Conservation (phyloP, 1,140 invertebrate species). For the Dufourea novaeangliae region DNA sequence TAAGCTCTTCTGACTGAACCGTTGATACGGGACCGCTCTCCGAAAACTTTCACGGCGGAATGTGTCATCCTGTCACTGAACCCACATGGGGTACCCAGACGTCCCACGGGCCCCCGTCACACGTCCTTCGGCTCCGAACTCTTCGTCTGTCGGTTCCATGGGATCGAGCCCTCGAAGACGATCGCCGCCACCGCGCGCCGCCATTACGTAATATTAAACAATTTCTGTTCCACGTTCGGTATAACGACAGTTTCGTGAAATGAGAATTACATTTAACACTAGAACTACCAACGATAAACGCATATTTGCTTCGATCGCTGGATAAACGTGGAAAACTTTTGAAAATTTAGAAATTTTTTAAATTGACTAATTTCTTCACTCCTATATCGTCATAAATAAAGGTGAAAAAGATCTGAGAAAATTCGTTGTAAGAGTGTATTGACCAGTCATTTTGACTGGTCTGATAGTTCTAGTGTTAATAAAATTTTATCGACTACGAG, state of each 20-base stretch:
- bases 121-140: constrained; percentile 60
- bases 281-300: too few species aligned
- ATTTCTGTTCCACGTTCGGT: background rate
- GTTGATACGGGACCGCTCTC: constrained; percentile 74
- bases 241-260: background rate
- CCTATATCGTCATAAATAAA: too few species aligned
- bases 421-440: too few species aligned
- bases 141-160: constrained; percentile 14
- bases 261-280: too few species aligned
- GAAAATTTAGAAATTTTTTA: too few species aligned
- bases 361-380: too few species aligned
- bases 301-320: too few species aligned
- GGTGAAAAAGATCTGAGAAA: too few species aligned
- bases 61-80: constrained; percentile 81
- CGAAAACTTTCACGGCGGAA: constrained; percentile 79
- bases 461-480: too few species aligned
- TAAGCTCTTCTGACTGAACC: constrained; percentile 73
- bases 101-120: constrained; percentile 73
- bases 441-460: too few species aligned
- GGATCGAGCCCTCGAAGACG: background rate
- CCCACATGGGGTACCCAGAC: constrained; percentile 66
- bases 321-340: too few species aligned
- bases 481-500: too few species aligned
- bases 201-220: background rate
- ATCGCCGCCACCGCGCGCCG: background rate